Percentiles rank a stretch among this genome's conserved stretches.
Conservation (phyloP, 2,888 invertebrate species). For the Lasius fuliginosus region DNA sequence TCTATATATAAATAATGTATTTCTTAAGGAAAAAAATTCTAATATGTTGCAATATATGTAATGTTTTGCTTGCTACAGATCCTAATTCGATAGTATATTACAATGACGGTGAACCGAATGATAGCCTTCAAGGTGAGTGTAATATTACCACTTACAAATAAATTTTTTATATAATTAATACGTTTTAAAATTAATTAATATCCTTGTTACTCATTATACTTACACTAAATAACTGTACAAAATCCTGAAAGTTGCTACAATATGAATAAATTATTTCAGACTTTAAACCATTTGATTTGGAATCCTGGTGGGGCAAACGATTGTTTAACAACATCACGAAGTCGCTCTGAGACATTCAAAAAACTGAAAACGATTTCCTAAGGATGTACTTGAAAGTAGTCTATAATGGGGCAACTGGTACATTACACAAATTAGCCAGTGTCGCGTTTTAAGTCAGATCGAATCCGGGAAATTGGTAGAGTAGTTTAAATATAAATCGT, state of each 20-base stretch:
- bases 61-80: conserved; percentile 83
- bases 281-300: conserved; percentile 96
- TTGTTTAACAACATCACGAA: conserved; percentile 95
- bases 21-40: background rate
- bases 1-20: background rate
- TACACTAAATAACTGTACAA: conserved; percentile 24
- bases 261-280: conserved; percentile 86
- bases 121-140: conserved; percentile 88
- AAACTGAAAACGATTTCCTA: conserved; percentile 3
- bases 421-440: conserved; percentile 53
- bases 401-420: conserved; percentile 53
- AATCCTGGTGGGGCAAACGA: conserved; percentile 96
- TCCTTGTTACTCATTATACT: background rate
- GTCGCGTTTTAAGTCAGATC: conserved; percentile 46
- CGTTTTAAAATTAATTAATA: conserved; percentile 12
- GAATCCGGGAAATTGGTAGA: conserved; percentile 59
- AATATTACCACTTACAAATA: background rate
- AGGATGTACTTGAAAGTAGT: conserved; percentile 62
- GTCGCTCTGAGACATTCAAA: conserved; percentile 87
- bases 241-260: conserved; percentile 43
- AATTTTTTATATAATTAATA: background rate
- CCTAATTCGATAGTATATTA: conserved; percentile 89
- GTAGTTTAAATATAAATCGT: conserved; percentile 53
- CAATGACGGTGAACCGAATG: conserved; percentile 91
- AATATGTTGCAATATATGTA: conserved; percentile 24